phyloP scores from a whole-genome alignment of 1,140 invertebrate species.

The Atopsyche davidsoni region DNA sequence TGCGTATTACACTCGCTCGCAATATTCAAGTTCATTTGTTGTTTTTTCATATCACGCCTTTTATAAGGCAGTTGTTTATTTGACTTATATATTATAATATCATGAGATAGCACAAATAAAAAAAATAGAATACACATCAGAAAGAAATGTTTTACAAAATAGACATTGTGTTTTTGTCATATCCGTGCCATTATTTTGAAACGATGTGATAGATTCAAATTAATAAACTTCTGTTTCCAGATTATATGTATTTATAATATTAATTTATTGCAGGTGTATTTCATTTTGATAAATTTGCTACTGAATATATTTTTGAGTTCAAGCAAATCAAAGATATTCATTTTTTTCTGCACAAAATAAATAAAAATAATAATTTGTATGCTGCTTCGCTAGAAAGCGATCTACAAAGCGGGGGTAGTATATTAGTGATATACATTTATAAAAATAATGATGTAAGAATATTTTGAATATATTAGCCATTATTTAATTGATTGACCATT shows the following conservation, averaged over 20 bases:
- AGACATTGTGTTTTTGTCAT: too few relatives aligned
- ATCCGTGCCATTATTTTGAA: too few relatives aligned
- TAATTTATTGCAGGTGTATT: conserved; percentile 17
- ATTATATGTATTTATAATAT: too few relatives aligned
- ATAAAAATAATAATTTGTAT: conserved; percentile 9
- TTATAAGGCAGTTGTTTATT: too few relatives aligned
- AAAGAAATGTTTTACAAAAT: too few relatives aligned
- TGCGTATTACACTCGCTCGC: too few relatives aligned
- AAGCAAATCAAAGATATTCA: conserved; percentile 11
- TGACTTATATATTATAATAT: too few relatives aligned
- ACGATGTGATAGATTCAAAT: too few relatives aligned
- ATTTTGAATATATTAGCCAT: not conserved
- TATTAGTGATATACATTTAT: conserved; percentile 16
- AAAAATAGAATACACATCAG: not conserved
- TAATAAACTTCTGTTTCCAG: too few relatives aligned
- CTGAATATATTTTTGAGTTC: conserved; percentile 10
- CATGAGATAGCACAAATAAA: not conserved
- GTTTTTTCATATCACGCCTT: too few relatives aligned
- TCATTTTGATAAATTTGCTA: conserved; percentile 11
- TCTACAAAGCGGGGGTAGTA: conserved; percentile 10
- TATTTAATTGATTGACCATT: not conserved
- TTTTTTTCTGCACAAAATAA: conserved; percentile 14
- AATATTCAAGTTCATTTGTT: too few relatives aligned
- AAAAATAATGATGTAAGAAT: conserved; percentile 1
- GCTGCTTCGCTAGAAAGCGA: conserved; percentile 15